Percentiles rank a stretch among this genome's conserved stretches.
These are phyloP conservation scores for Sminthurinus aureus DNA, from an alignment of 2,888 invertebrate genomes.

Conservation along the genomic window DNA sequence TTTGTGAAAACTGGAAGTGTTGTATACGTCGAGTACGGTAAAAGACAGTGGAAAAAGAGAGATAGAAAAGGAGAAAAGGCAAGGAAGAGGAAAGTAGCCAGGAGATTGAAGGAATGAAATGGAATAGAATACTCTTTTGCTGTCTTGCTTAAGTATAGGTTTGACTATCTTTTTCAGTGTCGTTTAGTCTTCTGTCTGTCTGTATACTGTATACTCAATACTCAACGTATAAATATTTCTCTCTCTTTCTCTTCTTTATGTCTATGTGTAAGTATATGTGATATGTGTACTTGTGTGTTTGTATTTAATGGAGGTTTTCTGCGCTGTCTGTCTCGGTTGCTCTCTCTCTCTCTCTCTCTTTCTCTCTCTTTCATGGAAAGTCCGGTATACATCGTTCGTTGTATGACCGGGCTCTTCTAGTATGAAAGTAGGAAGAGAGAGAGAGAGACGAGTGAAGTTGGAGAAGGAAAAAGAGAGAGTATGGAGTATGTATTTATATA, in stretches of 20 bases:
- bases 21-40: slow-evolving; percentile 20
- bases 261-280: neutral
- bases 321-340: slow-evolving; percentile 20
- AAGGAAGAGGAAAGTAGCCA: slow-evolving; percentile 29
- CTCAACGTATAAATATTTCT: neutral
- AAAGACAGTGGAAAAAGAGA: slow-evolving; percentile 30
- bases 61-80: slow-evolving; percentile 21
- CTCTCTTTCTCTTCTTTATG: neutral
- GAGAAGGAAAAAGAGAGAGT: no score
- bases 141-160: slow-evolving; percentile 11
- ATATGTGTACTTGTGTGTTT: neutral
- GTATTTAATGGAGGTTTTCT: slow-evolving; percentile 20
- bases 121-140: slow-evolving; percentile 26
- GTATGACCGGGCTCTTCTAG: neutral
- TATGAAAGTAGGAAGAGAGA: neutral
- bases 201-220: slow-evolving; percentile 10
- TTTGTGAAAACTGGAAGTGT: slow-evolving; percentile 27
- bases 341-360: slow-evolving; percentile 5
- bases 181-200: neutral
- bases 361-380: slow-evolving; percentile 3
- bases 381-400: slow-evolving; percentile 24
- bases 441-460: slow-evolving; percentile 3
- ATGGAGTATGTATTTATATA: neutral
- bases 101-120: slow-evolving; percentile 33
- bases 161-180: slow-evolving; percentile 15